Base-by-base conservation (phyloP, 2,113 vertebrate species). In the Butastur rufipennis region DNA sequence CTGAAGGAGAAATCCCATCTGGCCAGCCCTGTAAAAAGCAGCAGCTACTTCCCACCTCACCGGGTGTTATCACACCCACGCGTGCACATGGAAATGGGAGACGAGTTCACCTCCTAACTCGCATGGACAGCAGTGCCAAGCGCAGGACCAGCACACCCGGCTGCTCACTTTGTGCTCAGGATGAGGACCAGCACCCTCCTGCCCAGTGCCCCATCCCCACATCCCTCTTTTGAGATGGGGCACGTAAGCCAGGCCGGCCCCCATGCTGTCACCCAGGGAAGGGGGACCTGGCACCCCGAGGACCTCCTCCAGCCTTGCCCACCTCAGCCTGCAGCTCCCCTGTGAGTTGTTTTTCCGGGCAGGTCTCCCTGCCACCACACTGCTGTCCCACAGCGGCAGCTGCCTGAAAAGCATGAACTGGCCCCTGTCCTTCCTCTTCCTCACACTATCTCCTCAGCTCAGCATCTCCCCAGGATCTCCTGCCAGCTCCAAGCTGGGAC, bases 1-100 rank as follows among this genome's bases (percentile, higher is more conserved):
- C 9, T 2, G 36, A 81, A 61, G 80, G 83, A 97, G 80, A 52
- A 50, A 84, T 71, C 94, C 96, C 96, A 96, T 96, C 96, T 97
- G 95, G 87, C 40, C 81, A 13, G 68, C 40, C 80, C 77, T 77
- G 92, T 11, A 59, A 96, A 94, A 94, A 95, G 92, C 84, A 31
- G 96, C 93, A 85, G 92, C 87, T 48, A 3, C 84, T 96, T 95
- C 68, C 63, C 96, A 95, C 84, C 92, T 94, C 38, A 2, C 40
- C 31, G 38, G 92, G 94, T 93, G 95, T 48, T n/a, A 89, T 53
- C 23, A 5, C 95, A 67, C 93, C 96, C 89, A 91, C 83, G 23
- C 32, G 6, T 1, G 16, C 61, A 26, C 95, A 70, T 43, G 72
- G 92, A 25, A 27, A 55, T 0, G 53, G 75, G 58, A 88, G 91